A percentile compares a stretch with the other conserved stretches of the same genome.
Evolutionary conservation across 1,140 invertebrate species (phyloP).

Genomic region (Drosophila rufa): DNA sequence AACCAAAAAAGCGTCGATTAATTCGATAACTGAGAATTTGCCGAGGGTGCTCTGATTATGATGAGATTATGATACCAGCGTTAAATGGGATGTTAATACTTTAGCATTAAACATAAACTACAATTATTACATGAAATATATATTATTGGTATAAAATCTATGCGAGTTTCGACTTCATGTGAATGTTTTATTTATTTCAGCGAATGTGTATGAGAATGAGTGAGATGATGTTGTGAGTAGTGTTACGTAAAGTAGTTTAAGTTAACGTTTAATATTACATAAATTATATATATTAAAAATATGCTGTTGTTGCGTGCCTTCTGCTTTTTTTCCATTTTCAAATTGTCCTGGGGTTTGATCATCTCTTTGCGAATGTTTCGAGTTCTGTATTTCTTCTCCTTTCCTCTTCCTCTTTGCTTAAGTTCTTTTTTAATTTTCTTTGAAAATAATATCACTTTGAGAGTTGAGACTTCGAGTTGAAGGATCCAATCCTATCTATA

Average conservation of each 20-base stretch:
- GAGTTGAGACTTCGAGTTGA: constrained; percentile 37
- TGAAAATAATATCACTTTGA: constrained; percentile 81
- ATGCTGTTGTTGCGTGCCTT: constrained; percentile 37
- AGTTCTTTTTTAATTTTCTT: constrained; percentile 66
- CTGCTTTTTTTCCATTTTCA: not conserved
- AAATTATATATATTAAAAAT: constrained; percentile 64
- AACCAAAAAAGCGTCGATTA: constrained; percentile 10
- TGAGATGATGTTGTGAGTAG: constrained; percentile 18
- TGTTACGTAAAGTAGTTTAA: constrained; percentile 61
- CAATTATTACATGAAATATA: constrained; percentile 24
- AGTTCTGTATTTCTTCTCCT: constrained; percentile 41
- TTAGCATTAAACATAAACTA: constrained; percentile 44
- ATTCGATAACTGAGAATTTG: constrained; percentile 45
- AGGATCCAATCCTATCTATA: constrained; percentile 8
- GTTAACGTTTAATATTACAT: constrained; percentile 32
- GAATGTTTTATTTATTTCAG: constrained; percentile 39
- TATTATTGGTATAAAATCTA: constrained; percentile 59
- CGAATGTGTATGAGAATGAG: constrained; percentile 55
- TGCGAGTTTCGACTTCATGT: constrained; percentile 53
- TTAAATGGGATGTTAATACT: constrained; percentile 63
- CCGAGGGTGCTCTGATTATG: constrained; percentile 17
- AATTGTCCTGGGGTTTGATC: constrained; percentile 11
- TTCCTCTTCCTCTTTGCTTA: constrained; percentile 20
- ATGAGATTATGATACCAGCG: not conserved
- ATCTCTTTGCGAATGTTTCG: constrained; percentile 67